These are phyloP conservation scores for Lomographa bimaculata DNA, from an alignment of 2,888 invertebrate genomes.

Conservation along the genomic window DNA sequence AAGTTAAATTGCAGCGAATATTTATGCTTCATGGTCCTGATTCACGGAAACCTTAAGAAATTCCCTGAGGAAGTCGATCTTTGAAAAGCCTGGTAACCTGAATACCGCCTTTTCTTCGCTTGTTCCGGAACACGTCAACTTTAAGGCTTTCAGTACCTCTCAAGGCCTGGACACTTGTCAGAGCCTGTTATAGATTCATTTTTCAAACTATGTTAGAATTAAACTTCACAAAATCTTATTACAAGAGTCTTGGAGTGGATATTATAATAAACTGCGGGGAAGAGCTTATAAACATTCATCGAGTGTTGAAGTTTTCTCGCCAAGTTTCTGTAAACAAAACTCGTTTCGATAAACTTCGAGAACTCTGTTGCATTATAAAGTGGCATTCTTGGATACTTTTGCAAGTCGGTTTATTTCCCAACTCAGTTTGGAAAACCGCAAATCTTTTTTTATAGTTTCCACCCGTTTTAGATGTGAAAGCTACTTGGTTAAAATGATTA, in stretches of 20 bases:
- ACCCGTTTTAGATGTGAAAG: too few species aligned
- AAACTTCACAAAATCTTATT: slow-evolving; percentile 16
- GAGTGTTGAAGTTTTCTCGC: slow-evolving; percentile 19
- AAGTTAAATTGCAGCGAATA: too few species aligned
- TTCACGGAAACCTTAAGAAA: too few species aligned
- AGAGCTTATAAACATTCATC: slow-evolving; percentile 26
- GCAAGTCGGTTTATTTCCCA: slow-evolving; percentile 2
- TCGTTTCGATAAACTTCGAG: slow-evolving; percentile 23
- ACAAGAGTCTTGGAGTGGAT: slow-evolving; percentile 4
- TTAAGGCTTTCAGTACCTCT: too few species aligned
- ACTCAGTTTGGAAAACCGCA: slow-evolving; percentile 1
- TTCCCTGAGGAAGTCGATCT: too few species aligned
- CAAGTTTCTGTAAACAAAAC: slow-evolving; percentile 28
- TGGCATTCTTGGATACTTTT: slow-evolving; percentile 19
- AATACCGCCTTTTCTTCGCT: not conserved
- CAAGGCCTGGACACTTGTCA: not conserved
- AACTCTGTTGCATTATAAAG: slow-evolving; percentile 30
- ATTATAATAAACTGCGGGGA: slow-evolving; percentile 19
- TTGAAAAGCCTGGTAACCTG: too few species aligned
- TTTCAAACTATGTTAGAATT: slow-evolving; percentile 10
- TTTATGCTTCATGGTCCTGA: too few species aligned
- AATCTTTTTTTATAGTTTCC: not conserved
- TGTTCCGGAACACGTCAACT: not conserved
- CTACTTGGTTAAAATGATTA: too few species aligned
- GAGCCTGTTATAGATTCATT: slow-evolving; percentile 9